Evolutionary conservation across 1,140 invertebrate genomes (phyloP).

Genomic region (Megalonaias nervosa): DNA sequence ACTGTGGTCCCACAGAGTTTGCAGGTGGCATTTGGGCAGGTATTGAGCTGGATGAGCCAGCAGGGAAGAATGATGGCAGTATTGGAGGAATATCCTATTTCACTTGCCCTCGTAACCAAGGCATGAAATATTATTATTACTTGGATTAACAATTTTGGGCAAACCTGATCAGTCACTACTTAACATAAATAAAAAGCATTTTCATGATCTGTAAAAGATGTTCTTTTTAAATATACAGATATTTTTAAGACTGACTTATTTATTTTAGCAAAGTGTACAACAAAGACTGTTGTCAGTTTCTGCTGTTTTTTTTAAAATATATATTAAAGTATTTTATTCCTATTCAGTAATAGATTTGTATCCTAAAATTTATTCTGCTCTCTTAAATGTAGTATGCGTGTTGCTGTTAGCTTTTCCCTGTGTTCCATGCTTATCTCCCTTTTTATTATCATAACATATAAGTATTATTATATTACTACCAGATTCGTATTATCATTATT

Average conservation of each 20-base stretch:
- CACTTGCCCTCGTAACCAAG: constrained; percentile 66
- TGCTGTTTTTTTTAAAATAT: background rate
- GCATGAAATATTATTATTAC: constrained; percentile 40
- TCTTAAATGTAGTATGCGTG: too few relatives aligned
- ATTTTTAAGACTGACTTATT: background rate
- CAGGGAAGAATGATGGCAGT: constrained; percentile 70
- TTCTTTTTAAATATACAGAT: background rate
- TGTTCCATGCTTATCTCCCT: too few relatives aligned
- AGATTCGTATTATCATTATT: too few relatives aligned
- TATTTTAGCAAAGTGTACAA: background rate
- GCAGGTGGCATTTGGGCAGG: constrained; percentile 70
- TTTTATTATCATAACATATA: too few relatives aligned
- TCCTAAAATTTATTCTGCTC: too few relatives aligned
- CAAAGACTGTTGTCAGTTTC: background rate
- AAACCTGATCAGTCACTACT: background rate
- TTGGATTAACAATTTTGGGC: background rate
- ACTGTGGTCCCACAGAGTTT: constrained; percentile 71
- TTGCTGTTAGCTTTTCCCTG: too few relatives aligned
- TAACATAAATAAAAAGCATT: too few relatives aligned
- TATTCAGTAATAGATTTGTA: too few relatives aligned
- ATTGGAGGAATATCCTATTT: constrained; percentile 70
- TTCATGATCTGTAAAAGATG: background rate
- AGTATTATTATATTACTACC: too few relatives aligned
- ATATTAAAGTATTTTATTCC: too few relatives aligned
- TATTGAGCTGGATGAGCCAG: constrained; percentile 69